Evolutionary conservation across 1,140 invertebrate species (phyloP), one percentile per base, ranked within the genome.

Genomic region (Temnothorax longispinosus): DNA sequence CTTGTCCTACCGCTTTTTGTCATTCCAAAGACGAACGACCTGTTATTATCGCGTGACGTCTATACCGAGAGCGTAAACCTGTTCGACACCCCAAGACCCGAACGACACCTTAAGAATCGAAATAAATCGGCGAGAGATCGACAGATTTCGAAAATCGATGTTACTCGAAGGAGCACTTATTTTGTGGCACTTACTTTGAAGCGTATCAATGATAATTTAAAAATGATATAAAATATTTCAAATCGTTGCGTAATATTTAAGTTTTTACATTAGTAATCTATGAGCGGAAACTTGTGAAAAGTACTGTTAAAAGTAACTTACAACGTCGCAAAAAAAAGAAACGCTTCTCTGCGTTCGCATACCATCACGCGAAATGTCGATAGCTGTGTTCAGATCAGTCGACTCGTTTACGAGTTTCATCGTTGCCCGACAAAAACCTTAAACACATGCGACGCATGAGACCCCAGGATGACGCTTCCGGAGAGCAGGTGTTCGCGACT

Each of bases 41-140:
- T 91, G 89, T 92, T 92, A 92, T 93, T 92, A 93, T 92, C 90
- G 88, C 88, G 86, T 90, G 88, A 91, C 88, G 86, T 89, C 87
- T 78, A 74, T 78, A 74, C 78, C 47, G 78, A 91, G 91, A 87
- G 87, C 87, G 88, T 91, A 93, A 93, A 92, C 67, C 84, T 86
- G 84, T 92, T 74, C 41, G n/a, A 71, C 38, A 58, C 21, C 44
- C 50, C 3, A 64, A 18, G 27, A 27, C 27, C 27, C 47, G 47
- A 27, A 44, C 35, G 35, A 38, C 32, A 10, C 56, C 6, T 15
- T 6, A 11, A 47, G 18, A 77, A 47, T 11, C 41, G 35, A 11
- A 11, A 60, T 27, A 27, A 21, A 50, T 54, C 27, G 18, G 6
- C 44, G 15, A 50, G 13, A 71, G 67, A 62, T 41, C 35, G 18